phyloP scores from a whole-genome alignment of 1,140 invertebrate species.

The Diorhabda carinulata region DNA sequence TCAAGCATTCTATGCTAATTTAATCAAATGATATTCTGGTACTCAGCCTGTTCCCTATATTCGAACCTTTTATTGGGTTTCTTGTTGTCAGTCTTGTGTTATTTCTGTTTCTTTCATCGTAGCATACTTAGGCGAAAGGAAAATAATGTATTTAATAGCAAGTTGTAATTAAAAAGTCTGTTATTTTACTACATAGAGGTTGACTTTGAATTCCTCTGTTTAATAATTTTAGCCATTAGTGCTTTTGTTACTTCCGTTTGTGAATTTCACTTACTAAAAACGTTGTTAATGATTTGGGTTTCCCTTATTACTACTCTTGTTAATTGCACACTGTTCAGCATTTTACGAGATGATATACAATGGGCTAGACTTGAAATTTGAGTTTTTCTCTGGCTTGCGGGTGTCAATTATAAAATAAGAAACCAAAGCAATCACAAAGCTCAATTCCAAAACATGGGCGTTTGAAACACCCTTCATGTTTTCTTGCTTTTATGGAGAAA shows the following conservation, averaged over 20 bases:
- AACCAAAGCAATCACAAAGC: no score
- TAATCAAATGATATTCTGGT: conserved; percentile 12
- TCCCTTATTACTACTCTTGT: no score
- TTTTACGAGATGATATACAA: no score
- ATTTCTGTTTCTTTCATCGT: not conserved
- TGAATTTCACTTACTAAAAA: conserved; percentile 5
- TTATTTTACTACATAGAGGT: conserved; percentile 2
- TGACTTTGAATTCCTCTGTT: conserved; percentile 1
- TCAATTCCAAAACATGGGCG: no score
- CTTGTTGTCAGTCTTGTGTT: not conserved
- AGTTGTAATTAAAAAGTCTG: conserved; percentile 6
- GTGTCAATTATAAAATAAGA: no score
- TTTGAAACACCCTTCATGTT: no score
- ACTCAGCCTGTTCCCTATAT: conserved; percentile 9
- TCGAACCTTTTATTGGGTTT: not conserved
- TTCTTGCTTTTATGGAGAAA: no score
- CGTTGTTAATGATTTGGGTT: no score
- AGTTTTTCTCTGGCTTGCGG: no score
- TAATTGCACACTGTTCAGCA: no score
- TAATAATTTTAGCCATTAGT: conserved; percentile 12
- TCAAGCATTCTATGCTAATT: conserved; percentile 7
- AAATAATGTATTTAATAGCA: not conserved
- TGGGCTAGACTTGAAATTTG: no score
- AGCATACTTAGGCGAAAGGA: conserved; percentile 7
- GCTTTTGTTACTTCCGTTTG: conserved; percentile 13